Evolutionary conservation across 2,888 invertebrate genomes (phyloP), one percentile per base, ranked within the genome.

Genomic region (Glyphotaelius pellucidus): DNA sequence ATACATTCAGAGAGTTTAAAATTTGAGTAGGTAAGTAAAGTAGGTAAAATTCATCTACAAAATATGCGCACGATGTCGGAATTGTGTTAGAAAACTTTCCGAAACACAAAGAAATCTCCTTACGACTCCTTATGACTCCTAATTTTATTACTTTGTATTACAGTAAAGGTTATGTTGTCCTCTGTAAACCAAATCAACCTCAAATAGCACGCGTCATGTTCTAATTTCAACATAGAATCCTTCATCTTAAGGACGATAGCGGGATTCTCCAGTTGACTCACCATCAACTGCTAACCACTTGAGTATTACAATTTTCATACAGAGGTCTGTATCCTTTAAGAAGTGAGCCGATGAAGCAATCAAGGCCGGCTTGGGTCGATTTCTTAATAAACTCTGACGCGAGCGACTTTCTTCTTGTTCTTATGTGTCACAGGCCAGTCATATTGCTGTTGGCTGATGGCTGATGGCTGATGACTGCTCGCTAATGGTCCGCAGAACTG

Each of bases 321-420:
- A 81, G 81, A 86, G 19, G 14, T 11, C 15, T 86, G 47, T n/a
- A n/a, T 38, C 25, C 38, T 32, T 38, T n/a, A n/a, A 38, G 42
- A 85, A 32, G 4, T 38, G n/a, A 32, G n/a, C 25, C 85, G 14
- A 15, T 42, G 38, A 42, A 25, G 15, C n/a, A 42, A 38, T 42
- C 47, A 42, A 86, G 85, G 38, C 42, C 47, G 42, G 25, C 42
- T 47, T 86, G 85, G 85, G 85, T n/a, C 38, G 85, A 42, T 86
- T 86, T 86, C 47, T 14, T 42, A 86, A 86, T 15, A 30, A 30
- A 42, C 85, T 86, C 85, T 86, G 85, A 86, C 85, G 42, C 14
- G 85, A 86, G 30, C 42, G 42, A 86, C 85, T 42, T 42, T 38
- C 85, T 86, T 86, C 42, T 42, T 47, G 38, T 15, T 30, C 42